A percentile compares a stretch with the other conserved stretches of the same genome.
Conservation (phyloP, 2,113 vertebrate genomes). For the Plecotus auritus region DNA sequence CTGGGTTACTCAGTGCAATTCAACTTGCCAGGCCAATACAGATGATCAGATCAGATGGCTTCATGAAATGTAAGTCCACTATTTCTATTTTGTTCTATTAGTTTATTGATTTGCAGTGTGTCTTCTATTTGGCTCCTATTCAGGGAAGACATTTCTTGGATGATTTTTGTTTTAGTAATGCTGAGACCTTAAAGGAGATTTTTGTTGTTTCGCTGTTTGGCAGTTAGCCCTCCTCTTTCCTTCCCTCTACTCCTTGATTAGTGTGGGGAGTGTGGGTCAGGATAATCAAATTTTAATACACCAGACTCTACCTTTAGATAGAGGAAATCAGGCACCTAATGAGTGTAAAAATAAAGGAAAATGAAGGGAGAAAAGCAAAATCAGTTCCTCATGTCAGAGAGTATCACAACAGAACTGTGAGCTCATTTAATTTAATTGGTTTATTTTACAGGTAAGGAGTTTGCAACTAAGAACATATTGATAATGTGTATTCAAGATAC, state of each 20-base stretch:
- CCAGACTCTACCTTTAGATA: background rate
- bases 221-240: background rate
- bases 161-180: constrained; percentile 2
- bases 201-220: background rate
- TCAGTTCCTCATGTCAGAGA: background rate
- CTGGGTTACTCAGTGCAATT: background rate
- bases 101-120: constrained; percentile 24
- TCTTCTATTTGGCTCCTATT: background rate
- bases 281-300: constrained; percentile 11
- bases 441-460: background rate
- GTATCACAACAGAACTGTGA: background rate
- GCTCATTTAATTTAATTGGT: background rate
- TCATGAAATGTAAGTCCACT: background rate
- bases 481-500: background rate
- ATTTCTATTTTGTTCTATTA: constrained; percentile 31
- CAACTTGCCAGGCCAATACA: background rate
- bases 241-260: background rate
- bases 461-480: background rate
- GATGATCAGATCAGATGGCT: background rate
- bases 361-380: background rate
- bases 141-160: constrained; percentile 12
- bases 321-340: constrained; percentile 20
- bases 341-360: background rate
- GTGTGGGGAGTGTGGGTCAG: background rate
- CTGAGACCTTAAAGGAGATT: background rate